These are phyloP conservation scores for Babyrousa celebensis DNA, from an alignment of 2,797 vertebrate genomes.

Conservation along the genomic window DNA sequence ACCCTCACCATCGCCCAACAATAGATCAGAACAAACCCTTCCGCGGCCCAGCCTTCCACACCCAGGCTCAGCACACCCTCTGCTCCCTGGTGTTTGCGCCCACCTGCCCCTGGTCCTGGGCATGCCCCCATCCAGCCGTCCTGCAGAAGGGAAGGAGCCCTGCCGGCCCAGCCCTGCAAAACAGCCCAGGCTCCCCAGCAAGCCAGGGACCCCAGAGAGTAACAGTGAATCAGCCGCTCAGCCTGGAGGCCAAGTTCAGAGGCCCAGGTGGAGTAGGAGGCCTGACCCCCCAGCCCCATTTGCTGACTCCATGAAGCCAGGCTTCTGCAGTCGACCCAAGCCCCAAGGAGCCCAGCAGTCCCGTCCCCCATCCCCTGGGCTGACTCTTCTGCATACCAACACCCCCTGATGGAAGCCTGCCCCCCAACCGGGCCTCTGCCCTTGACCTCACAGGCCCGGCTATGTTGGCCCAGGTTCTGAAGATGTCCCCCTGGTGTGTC, in stretches of 20 bases:
- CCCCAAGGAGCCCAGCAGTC: slow-evolving; percentile 86
- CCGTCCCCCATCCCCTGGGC: slow-evolving; percentile 83
- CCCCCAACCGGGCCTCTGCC: slow-evolving; percentile 90
- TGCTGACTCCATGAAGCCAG: slow-evolving; percentile 93
- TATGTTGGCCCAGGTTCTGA: slow-evolving; percentile 96
- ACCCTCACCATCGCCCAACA: slow-evolving; percentile 92
- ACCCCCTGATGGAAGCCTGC: slow-evolving; percentile 60
- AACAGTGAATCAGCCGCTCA: slow-evolving; percentile 91
- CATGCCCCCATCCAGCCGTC: slow-evolving; percentile 92
- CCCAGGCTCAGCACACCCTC: slow-evolving; percentile 88
- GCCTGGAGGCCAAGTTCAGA: slow-evolving; percentile 91
- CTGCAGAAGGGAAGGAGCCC: slow-evolving; percentile 88
- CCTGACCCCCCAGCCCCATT: slow-evolving; percentile 93
- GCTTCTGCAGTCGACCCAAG: slow-evolving; percentile 87
- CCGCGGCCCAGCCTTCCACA: slow-evolving; percentile 93
- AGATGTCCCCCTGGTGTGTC: slow-evolving; percentile 96
- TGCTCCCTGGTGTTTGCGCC: slow-evolving; percentile 91
- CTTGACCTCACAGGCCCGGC: slow-evolving; percentile 90
- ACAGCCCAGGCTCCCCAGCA: slow-evolving; percentile 93
- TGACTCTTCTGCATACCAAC: slow-evolving; percentile 91
- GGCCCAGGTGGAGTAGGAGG: slow-evolving; percentile 91
- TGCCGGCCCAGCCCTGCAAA: slow-evolving; percentile 87
- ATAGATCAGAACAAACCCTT: slow-evolving; percentile 90
- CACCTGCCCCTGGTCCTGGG: slow-evolving; percentile 91
- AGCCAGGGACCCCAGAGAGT: slow-evolving; percentile 91